phyloP scores from a whole-genome alignment of 1,140 invertebrate species.

The Philaenus spumarius region DNA sequence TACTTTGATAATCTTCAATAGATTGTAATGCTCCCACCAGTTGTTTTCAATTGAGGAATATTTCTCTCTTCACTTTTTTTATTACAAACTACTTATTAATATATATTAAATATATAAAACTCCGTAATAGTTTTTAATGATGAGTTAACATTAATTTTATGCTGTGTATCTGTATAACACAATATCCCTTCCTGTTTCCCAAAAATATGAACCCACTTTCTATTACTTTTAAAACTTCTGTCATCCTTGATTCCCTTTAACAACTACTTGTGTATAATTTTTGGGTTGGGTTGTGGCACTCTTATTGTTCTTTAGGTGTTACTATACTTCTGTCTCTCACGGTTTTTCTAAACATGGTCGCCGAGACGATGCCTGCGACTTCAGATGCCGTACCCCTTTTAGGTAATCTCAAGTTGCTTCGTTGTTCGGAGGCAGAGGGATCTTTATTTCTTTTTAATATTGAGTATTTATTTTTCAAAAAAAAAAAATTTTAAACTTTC shows the following conservation, averaged over 20 bases:
- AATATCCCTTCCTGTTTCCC: background rate
- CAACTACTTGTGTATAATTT: constrained; percentile 5
- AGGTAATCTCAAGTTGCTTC: constrained; percentile 47
- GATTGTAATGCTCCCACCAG: no score
- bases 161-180: no score
- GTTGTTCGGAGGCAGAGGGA: constrained; percentile 27
- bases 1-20: no score
- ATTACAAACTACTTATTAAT: no score
- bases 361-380: constrained; percentile 75
- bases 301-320: constrained; percentile 54
- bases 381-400: constrained; percentile 78
- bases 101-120: no score
- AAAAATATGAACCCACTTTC: background rate
- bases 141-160: no score
- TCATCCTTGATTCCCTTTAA: constrained; percentile 5
- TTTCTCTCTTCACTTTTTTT: no score
- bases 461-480: no score
- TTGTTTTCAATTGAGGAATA: no score
- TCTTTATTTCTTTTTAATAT: no score
- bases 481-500: no score
- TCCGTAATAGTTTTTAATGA: no score
- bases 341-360: constrained; percentile 82
- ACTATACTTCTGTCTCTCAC: constrained; percentile 84
- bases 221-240: background rate
- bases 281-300: constrained; percentile 28